A percentile compares a stretch with the other conserved stretches of the same genome.
Evolutionary conservation across 2,797 vertebrate species (phyloP).

Genomic region (Emys orbicularis): DNA sequence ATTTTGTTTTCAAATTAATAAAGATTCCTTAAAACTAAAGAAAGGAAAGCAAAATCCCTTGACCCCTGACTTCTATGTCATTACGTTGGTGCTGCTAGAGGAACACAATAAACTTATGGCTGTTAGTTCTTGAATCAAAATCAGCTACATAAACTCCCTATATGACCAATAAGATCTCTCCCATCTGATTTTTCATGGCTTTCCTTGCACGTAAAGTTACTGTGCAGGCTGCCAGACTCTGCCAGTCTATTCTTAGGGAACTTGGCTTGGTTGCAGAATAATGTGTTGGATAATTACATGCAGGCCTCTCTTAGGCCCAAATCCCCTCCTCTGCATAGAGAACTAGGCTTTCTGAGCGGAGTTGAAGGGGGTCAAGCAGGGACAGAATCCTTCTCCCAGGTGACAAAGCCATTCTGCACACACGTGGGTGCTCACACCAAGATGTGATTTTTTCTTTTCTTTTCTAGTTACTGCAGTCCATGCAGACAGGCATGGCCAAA

Average conservation of each 20-base stretch:
- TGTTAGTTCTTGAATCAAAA: slow-evolving; percentile 32
- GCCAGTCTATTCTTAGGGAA: not conserved
- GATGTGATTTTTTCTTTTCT: slow-evolving; percentile 28
- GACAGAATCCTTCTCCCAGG: not conserved
- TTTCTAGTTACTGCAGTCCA: not conserved
- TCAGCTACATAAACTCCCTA: not conserved
- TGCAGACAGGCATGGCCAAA: not conserved
- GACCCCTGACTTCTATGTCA: not conserved
- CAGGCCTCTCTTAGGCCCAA: not conserved
- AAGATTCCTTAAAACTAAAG: not conserved
- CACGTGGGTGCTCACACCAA: not conserved
- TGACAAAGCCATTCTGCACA: not conserved
- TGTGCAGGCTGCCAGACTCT: not conserved
- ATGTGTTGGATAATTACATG: not conserved
- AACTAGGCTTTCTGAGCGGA: not conserved
- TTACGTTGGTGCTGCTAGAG: not conserved
- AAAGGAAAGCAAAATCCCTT: not conserved
- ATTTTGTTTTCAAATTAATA: slow-evolving; percentile 51
- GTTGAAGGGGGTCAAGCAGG: not conserved
- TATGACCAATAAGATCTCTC: not conserved
- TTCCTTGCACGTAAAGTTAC: not conserved
- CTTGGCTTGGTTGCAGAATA: not conserved
- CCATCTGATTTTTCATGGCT: not conserved
- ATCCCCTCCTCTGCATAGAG: not conserved
- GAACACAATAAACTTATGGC: not conserved